These are phyloP conservation scores for Seira ritae DNA, from an alignment of 2,888 invertebrate genomes.

Conservation along the genomic window DNA sequence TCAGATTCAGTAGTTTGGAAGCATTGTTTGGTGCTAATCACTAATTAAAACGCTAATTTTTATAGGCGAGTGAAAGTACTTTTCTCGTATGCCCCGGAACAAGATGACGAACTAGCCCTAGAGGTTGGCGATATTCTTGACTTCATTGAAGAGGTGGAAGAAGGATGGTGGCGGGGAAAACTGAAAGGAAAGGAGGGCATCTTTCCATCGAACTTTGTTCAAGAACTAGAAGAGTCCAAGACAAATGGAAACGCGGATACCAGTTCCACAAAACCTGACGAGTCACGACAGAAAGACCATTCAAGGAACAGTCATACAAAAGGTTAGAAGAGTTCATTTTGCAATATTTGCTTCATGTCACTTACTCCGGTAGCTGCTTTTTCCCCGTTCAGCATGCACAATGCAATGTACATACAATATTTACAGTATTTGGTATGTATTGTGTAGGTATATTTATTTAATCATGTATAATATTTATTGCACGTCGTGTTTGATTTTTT, in stretches of 20 bases:
- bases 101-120: conserved; percentile 93
- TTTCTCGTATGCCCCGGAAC: conserved; percentile 93
- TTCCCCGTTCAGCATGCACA: too few relatives aligned
- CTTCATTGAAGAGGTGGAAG: conserved; percentile 93
- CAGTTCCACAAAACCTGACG: conserved; percentile 13
- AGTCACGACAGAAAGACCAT: conserved; percentile 34
- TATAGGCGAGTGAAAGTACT: conserved; percentile 86
- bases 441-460: too few relatives aligned
- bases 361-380: conserved; percentile 38
- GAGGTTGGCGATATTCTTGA: conserved; percentile 93
- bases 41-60: neutral
- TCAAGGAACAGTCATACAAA: conserved; percentile 38
- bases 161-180: conserved; percentile 95
- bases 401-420: too few relatives aligned
- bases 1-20: too few relatives aligned
- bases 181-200: conserved; percentile 88
- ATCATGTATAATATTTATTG: too few relatives aligned
- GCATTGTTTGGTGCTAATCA: neutral
- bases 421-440: too few relatives aligned
- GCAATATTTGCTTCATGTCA: neutral
- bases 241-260: conserved; percentile 33
- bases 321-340: conserved; percentile 22
- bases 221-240: conserved; percentile 32
- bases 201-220: conserved; percentile 79
- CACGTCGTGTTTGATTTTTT: conserved; percentile 20